Percentiles rank a stretch among this genome's conserved stretches.
Evolutionary conservation across 2,888 invertebrate genomes (phyloP).

Genomic region (Campoplex nolae): DNA sequence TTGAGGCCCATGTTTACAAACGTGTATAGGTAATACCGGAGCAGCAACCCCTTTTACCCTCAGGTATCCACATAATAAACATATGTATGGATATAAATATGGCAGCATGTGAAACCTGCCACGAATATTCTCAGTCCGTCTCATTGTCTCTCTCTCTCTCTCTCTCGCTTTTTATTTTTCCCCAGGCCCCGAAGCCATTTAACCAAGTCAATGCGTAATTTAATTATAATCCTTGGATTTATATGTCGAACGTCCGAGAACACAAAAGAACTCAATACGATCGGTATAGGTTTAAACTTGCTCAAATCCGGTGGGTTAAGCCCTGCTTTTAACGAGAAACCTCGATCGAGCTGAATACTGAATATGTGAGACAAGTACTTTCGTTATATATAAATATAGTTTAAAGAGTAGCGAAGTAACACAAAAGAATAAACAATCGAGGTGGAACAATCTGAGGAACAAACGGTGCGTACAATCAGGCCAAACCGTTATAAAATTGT

Average conservation of each 20-base stretch:
- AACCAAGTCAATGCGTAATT: slow-evolving; percentile 51
- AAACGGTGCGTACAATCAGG: slow-evolving; percentile 41
- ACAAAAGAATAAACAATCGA: slow-evolving; percentile 43
- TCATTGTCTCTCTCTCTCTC: background rate
- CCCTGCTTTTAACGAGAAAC: background rate
- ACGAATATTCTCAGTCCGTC: slow-evolving; percentile 45
- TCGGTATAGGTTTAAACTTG: background rate
- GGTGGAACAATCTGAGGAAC: slow-evolving; percentile 24
- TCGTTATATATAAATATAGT: background rate
- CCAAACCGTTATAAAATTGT: slow-evolving; percentile 58
- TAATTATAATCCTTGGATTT: slow-evolving; percentile 44
- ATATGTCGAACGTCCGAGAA: slow-evolving; percentile 18
- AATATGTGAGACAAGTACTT: background rate
- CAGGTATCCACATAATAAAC: slow-evolving; percentile 28
- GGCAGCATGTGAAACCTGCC: slow-evolving; percentile 54
- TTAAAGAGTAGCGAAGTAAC: slow-evolving; percentile 7
- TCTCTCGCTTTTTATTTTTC: background rate
- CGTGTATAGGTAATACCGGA: slow-evolving; percentile 61
- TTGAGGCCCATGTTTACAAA: slow-evolving; percentile 65
- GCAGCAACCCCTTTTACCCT: slow-evolving; percentile 46
- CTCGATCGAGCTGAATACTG: background rate
- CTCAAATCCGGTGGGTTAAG: slow-evolving; percentile 15
- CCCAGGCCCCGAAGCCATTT: slow-evolving; percentile 35
- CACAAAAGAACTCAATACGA: slow-evolving; percentile 5
- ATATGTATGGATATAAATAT: slow-evolving; percentile 22